These are phyloP conservation scores for Dinocampus coccinellae DNA, from an alignment of 2,888 invertebrate species.

Conservation along the genomic window DNA sequence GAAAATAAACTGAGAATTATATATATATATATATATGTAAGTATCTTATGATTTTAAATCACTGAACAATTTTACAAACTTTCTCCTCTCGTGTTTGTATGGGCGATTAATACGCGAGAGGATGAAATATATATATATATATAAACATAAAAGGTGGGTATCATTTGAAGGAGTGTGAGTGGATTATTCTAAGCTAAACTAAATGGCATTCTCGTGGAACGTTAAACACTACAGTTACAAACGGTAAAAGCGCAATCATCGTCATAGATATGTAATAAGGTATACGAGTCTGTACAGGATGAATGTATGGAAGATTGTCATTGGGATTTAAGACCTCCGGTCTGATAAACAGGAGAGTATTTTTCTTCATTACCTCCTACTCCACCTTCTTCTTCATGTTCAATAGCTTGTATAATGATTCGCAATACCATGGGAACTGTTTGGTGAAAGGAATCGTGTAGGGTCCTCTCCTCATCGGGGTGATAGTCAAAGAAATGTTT, in stretches of 20 bases:
- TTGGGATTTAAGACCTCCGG: conserved; percentile 37
- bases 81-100: conserved; percentile 7
- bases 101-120: conserved; percentile 1
- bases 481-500: conserved; percentile 27
- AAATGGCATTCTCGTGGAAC: conserved; percentile 15
- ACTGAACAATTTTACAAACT: conserved; percentile 12
- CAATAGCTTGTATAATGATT: neutral
- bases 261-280: neutral
- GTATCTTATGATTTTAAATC: conserved; percentile 6
- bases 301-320: conserved; percentile 36
- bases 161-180: conserved; percentile 7
- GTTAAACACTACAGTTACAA: conserved; percentile 23
- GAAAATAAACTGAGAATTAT: neutral
- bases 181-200: conserved; percentile 31
- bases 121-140: conserved; percentile 10
- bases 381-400: neutral
- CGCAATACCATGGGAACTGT: conserved; percentile 31
- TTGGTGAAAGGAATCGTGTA: conserved; percentile 36
- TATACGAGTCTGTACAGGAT: conserved; percentile 25
- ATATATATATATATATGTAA: neutral
- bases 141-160: neutral
- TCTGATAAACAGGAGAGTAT: conserved; percentile 19
- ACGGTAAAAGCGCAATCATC: conserved; percentile 37
- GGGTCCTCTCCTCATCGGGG: conserved; percentile 18
- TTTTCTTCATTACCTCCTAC: conserved; percentile 15